phyloP scores from a whole-genome alignment of 2,888 invertebrate genomes.

The Carpatolechia fugitivella region DNA sequence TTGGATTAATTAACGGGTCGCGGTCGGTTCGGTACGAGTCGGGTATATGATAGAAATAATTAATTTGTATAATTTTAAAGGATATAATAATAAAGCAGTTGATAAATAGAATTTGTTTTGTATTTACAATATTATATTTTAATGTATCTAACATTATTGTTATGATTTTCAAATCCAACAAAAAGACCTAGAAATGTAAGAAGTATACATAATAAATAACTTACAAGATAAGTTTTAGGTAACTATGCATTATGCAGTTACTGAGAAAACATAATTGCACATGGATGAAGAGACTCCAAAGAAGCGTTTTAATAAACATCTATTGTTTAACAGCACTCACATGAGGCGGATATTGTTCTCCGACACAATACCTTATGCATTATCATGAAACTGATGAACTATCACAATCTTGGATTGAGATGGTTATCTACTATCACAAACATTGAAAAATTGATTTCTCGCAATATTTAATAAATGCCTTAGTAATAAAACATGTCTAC shows the following conservation, averaged over 20 bases:
- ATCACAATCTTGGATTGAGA: slow-evolving; percentile 24
- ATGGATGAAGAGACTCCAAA: background rate
- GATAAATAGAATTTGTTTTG: too few relatives aligned
- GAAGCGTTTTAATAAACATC: background rate
- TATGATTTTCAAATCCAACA: too few relatives aligned
- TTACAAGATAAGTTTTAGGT: background rate
- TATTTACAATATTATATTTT: too few relatives aligned
- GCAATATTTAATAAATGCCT: slow-evolving; percentile 45
- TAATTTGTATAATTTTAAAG: too few relatives aligned
- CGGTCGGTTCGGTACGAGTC: too few relatives aligned
- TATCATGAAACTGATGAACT: background rate
- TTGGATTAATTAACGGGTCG: too few relatives aligned
- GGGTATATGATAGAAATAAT: too few relatives aligned
- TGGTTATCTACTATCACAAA: slow-evolving; percentile 17
- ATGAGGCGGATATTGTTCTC: background rate
- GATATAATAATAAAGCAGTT: too few relatives aligned
- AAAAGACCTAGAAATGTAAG: too few relatives aligned
- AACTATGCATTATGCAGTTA: background rate
- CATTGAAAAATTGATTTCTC: slow-evolving; percentile 26
- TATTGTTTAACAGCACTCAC: background rate
- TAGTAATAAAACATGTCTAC: slow-evolving; percentile 44
- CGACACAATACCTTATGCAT: background rate
- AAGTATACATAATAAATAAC: background rate
- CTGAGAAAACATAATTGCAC: too few relatives aligned
- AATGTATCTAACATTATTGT: too few relatives aligned